Conservation (phyloP, 2,888 invertebrate species). For the Pachycephus smyrnensis region DNA sequence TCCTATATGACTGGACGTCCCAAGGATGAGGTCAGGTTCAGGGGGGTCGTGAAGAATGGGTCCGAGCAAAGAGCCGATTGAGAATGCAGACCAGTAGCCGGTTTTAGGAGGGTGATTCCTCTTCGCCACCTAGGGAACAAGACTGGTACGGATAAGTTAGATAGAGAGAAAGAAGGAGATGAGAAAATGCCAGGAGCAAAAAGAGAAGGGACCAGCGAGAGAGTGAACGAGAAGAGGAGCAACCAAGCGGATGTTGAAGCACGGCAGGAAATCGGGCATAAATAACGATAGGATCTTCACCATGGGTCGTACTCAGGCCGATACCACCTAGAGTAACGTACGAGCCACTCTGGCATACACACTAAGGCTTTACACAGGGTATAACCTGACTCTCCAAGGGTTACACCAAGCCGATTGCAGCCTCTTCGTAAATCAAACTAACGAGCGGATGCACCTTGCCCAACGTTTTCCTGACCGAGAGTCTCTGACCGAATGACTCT, state of each 20-base stretch:
- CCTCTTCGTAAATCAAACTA: slow-evolving; percentile 36
- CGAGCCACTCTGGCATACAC: neutral
- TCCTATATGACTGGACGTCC: neutral
- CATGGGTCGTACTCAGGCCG: neutral
- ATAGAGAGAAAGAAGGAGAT: neutral
- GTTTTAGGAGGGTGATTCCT: neutral
- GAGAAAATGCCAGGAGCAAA: neutral
- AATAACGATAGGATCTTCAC: slow-evolving; percentile 32
- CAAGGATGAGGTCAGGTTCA: neutral
- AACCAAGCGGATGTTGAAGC: slow-evolving; percentile 28
- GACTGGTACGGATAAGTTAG: neutral
- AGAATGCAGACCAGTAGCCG: neutral
- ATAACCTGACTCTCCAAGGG: neutral
- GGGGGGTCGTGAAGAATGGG: neutral
- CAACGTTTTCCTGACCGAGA: slow-evolving; percentile 11
- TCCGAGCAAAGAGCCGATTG: neutral
- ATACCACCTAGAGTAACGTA: neutral
- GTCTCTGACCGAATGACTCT: neutral
- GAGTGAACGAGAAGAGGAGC: slow-evolving; percentile 19
- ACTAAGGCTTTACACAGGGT: neutral
- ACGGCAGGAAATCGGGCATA: slow-evolving; percentile 38
- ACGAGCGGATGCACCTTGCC: slow-evolving; percentile 38
- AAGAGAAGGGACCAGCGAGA: slow-evolving; percentile 4
- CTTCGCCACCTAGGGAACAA: neutral
- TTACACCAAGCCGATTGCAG: slow-evolving; percentile 19